These are phyloP conservation scores for Butorides virescens DNA, from an alignment of 2,113 vertebrate species.

Conservation along the genomic window DNA sequence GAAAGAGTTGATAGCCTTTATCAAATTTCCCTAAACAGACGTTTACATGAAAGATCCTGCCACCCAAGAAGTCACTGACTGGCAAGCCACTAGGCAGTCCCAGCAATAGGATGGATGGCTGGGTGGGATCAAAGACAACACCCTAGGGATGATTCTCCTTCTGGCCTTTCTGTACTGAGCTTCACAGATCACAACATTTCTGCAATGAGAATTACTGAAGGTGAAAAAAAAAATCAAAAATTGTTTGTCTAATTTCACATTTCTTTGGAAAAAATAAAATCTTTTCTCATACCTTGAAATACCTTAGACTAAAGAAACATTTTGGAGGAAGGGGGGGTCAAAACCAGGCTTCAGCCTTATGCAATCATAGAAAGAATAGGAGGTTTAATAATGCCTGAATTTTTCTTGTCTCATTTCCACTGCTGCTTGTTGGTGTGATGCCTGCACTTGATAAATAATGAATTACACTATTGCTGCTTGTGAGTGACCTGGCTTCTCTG, in stretches of 20 bases:
- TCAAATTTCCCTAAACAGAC: background rate
- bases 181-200: background rate
- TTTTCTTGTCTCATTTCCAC: background rate
- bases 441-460: background rate
- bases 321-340: background rate
- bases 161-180: background rate
- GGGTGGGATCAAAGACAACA: background rate
- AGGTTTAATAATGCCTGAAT: background rate
- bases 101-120: background rate
- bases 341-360: background rate
- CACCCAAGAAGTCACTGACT: background rate
- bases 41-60: background rate
- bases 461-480: background rate
- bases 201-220: background rate
- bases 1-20: background rate
- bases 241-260: background rate
- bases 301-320: background rate
- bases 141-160: background rate
- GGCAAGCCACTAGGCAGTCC: background rate
- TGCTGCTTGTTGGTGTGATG: background rate
- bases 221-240: background rate
- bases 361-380: background rate
- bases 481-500: background rate
- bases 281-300: background rate
- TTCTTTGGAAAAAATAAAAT: background rate